Base-by-base conservation (phyloP, 1,140 invertebrate species). In the Copidosoma floridanum region DNA sequence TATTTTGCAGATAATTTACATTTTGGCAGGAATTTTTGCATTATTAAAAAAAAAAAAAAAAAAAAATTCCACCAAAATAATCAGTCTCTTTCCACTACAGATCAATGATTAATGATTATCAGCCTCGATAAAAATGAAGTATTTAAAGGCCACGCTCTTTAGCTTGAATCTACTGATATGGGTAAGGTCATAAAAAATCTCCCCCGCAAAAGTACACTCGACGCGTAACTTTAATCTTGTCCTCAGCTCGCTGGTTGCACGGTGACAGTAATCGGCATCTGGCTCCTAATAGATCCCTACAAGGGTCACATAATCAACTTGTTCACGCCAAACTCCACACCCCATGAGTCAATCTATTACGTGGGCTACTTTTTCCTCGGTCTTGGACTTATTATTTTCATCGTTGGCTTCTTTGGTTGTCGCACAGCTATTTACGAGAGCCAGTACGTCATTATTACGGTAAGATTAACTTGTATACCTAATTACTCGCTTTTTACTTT, bases 141-240 rank as follows among this genome's bases (percentile, higher is more conserved):
- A 76, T 63, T 76, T 81, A 57, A 84, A 83, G 71, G 71, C 76
- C 57, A 73, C 78, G 20, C 72, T 83, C 57, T 76, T 84, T 46
- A 67, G 75, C 5, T 82, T 83, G 72, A 84, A 84, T 69, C 67
- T 83, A 32, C 62, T 83, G 46, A 84, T 84, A 76, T 83, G 82
- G 83, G 83, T 84, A 78, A 81, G 29, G 29, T 32, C 29, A 6
- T 32, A 32, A 8, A 32, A 32, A 12, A 32, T 32, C 6, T 8
- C 6, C 12, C 12, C 29, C 12, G 0, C 12, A 12, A 32, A 32
- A 32, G n/a, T n/a, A 32, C 6, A 32, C 12, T 32, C 6, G 29
- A 8, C 12, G 29, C 29, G 12, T 8, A 32, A 32, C 29, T 12
- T 32, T 12, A 32, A 53, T 53, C 11, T 53, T 21, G 1, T 23